Conservation (phyloP, 2,888 invertebrate species). For the Zeuzera pyrina region DNA sequence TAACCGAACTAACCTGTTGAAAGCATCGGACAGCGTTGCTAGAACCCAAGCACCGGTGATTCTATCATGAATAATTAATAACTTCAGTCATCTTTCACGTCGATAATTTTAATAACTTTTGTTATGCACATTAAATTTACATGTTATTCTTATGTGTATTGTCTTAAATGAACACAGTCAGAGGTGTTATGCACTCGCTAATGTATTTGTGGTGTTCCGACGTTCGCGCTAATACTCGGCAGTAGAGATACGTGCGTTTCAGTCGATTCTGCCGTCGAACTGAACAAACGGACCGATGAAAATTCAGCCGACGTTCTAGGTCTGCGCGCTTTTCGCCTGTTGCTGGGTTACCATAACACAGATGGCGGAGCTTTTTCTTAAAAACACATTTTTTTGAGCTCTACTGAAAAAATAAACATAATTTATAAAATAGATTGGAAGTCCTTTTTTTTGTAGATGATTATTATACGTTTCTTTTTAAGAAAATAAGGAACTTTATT, state of each 20-base stretch:
- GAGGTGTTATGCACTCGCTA: neutral
- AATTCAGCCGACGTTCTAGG: slow-evolving; percentile 6
- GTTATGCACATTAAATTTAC: slow-evolving; percentile 25
- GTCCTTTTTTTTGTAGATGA: too few species aligned
- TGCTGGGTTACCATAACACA: slow-evolving; percentile 44
- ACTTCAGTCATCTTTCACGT: slow-evolving; percentile 34
- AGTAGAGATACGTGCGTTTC: neutral
- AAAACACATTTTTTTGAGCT: too few species aligned
- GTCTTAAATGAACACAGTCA: slow-evolving; percentile 24
- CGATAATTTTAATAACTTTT: slow-evolving; percentile 25
- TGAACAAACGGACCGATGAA: slow-evolving; percentile 17
- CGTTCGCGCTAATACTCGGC: neutral
- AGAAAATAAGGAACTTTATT: too few species aligned
- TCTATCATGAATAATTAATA: slow-evolving; percentile 38
- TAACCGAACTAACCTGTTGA: slow-evolving; percentile 52
- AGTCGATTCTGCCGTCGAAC: slow-evolving; percentile 12
- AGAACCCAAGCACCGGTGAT: slow-evolving; percentile 24
- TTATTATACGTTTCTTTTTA: too few species aligned
- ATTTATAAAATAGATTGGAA: too few species aligned
- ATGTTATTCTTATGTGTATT: slow-evolving; percentile 21
- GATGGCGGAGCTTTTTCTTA: neutral
- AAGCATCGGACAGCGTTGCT: slow-evolving; percentile 27
- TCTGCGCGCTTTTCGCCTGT: slow-evolving; percentile 30
- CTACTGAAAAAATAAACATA: too few species aligned
- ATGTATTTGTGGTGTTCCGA: slow-evolving; percentile 1